These are phyloP conservation scores for Typhlichthys subterraneus DNA, from an alignment of 2,797 vertebrate genomes.

Conservation along the genomic window DNA sequence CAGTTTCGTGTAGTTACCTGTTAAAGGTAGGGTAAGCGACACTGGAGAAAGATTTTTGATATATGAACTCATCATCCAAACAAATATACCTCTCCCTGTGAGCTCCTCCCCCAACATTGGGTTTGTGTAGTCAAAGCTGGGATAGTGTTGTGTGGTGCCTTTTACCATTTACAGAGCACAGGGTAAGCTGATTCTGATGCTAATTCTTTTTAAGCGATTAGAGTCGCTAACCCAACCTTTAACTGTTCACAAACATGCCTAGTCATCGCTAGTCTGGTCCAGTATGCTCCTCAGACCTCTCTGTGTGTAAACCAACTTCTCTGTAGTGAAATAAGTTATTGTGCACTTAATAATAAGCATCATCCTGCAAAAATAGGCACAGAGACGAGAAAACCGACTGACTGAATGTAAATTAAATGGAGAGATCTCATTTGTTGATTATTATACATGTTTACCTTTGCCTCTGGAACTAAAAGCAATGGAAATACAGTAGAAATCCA, in stretches of 20 bases:
- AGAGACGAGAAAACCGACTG: constrained; percentile 77
- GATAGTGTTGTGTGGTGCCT: too few species aligned
- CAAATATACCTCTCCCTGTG: not conserved
- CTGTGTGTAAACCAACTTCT: constrained; percentile 34
- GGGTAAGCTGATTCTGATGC: too few species aligned
- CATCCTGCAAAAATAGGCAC: constrained; percentile 69
- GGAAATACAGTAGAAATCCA: constrained; percentile 14
- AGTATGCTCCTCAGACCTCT: constrained; percentile 28
- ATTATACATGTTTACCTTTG: constrained; percentile 40
- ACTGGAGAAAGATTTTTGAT: too few species aligned
- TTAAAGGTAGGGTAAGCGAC: too few species aligned
- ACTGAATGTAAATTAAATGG: constrained; percentile 80
- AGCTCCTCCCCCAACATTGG: not conserved
- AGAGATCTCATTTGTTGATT: constrained; percentile 66
- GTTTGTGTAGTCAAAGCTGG: too few species aligned
- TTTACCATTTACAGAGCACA: too few species aligned
- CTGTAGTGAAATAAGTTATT: constrained; percentile 49
- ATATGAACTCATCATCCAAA: too few species aligned
- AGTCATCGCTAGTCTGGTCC: constrained; percentile 2
- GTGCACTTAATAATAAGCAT: constrained; percentile 61
- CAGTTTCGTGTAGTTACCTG: constrained; percentile 49
- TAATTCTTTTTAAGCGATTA: too few species aligned
- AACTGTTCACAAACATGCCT: too few species aligned
- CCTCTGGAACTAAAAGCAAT: constrained; percentile 50
- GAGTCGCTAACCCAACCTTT: too few species aligned